phyloP scores from a whole-genome alignment of 2,113 vertebrate genomes.

The Cyprinus carpio region DNA sequence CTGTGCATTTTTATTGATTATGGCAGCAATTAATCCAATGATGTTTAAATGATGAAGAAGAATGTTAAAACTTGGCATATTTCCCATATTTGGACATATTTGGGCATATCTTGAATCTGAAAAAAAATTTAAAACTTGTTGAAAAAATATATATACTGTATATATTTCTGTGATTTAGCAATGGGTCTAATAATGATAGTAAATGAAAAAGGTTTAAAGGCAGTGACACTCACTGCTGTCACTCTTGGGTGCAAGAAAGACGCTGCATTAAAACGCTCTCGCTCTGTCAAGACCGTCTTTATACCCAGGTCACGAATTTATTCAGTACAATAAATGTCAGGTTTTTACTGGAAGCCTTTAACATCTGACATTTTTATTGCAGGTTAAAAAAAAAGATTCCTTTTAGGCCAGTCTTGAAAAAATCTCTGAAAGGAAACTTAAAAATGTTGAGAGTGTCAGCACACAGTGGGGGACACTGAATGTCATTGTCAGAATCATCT shows the following conservation, averaged over 20 bases:
- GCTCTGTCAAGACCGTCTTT: neutral
- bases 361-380: constrained; percentile 17
- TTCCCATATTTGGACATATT: no score
- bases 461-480: neutral
- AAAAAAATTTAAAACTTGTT: neutral
- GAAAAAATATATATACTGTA: no score
- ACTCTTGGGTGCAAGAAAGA: neutral
- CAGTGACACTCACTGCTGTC: neutral
- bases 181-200: neutral
- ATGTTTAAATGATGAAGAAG: neutral
- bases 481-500: neutral
- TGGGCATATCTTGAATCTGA: neutral
- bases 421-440: neutral
- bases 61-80: neutral
- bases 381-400: neutral
- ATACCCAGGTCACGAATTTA: neutral
- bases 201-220: neutral
- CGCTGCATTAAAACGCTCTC: neutral
- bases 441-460: neutral
- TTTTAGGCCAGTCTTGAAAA: neutral
- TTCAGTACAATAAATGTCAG: constrained; percentile 27
- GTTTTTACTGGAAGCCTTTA: constrained; percentile 1
- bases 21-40: neutral
- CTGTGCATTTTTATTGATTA: neutral
- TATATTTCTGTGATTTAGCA: neutral